Conservation (phyloP, 2,113 vertebrate genomes). For the Dromiciops gliroides region DNA sequence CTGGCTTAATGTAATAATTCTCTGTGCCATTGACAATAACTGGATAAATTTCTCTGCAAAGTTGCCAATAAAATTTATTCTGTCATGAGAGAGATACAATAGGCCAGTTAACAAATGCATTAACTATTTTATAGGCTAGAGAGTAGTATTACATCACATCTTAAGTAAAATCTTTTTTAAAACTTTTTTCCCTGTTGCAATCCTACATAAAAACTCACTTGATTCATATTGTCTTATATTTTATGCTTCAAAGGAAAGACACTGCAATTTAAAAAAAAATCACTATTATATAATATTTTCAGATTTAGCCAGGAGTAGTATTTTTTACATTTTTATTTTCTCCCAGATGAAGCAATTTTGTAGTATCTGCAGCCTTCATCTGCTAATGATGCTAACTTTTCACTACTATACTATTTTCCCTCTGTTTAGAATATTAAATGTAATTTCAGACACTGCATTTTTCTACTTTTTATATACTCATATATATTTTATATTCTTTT, state of each 20-base stretch:
- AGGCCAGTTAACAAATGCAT: neutral
- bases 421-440: neutral
- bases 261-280: neutral
- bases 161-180: neutral
- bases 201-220: neutral
- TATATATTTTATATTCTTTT: neutral
- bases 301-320: neutral
- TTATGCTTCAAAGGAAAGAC: neutral
- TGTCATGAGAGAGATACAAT: neutral
- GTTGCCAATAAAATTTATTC: neutral
- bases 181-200: neutral
- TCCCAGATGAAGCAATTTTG: neutral
- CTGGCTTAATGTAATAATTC: neutral
- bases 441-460: neutral
- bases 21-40: neutral
- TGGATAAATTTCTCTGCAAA: neutral
- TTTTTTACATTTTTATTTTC: neutral
- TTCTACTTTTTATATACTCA: neutral
- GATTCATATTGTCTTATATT: slow-evolving; percentile 11
- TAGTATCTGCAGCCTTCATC: neutral
- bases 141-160: neutral
- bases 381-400: neutral
- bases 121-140: neutral
- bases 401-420: neutral
- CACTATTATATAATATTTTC: neutral